Percentiles rank a stretch among this genome's conserved stretches.
Conservation (phyloP, 2,888 invertebrate genomes). For the Alcis repandata region DNA sequence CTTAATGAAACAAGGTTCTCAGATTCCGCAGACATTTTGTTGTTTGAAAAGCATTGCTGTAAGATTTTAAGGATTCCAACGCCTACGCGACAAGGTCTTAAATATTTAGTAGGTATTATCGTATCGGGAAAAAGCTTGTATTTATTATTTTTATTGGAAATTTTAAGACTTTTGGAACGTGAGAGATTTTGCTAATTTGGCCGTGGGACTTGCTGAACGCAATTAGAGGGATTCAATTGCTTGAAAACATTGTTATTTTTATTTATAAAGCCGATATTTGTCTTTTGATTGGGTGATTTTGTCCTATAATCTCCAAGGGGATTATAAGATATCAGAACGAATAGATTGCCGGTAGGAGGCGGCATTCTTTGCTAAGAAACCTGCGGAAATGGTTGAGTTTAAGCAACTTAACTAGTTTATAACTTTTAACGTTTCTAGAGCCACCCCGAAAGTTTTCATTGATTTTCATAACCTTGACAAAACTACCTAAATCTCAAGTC, state of each 20-base stretch:
- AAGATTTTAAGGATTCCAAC: conserved; percentile 15
- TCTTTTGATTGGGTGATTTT: no score
- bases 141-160: conserved; percentile 24
- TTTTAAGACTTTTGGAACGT: conserved; percentile 19
- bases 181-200: conserved; percentile 17
- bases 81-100: conserved; percentile 12
- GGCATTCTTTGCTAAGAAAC: no score
- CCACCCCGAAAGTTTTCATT: no score
- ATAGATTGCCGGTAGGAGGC: no score
- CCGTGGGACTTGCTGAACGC: conserved; percentile 7
- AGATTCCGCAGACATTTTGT: conserved; percentile 22
- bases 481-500: conserved; percentile 2
- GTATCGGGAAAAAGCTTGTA: conserved; percentile 21
- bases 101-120: conserved; percentile 23
- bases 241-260: no score
- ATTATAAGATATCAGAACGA: no score
- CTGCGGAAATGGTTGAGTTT: no score
- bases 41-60: conserved; percentile 19
- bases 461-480: neutral
- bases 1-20: conserved; percentile 34
- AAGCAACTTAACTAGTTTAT: no score
- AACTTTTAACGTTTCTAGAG: no score
- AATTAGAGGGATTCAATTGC: neutral
- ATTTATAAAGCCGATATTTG: no score
- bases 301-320: no score